phyloP scores from a whole-genome alignment of 2,113 vertebrate species.

The Synodontis membranacea region DNA sequence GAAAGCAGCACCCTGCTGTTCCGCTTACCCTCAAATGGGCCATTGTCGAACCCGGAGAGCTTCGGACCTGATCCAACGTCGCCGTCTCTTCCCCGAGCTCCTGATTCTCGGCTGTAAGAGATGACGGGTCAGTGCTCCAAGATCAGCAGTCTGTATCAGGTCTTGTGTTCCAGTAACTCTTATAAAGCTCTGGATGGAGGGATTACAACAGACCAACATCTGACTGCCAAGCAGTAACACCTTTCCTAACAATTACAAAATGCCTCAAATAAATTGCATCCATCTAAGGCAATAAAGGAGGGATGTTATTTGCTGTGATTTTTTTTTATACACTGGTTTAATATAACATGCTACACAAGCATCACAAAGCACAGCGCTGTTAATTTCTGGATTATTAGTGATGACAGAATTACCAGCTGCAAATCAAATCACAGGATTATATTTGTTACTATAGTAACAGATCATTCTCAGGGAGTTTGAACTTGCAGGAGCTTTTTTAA shows the following conservation, averaged over 20 bases:
- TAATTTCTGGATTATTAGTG: neutral
- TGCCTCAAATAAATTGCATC: neutral
- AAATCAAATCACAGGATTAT: neutral
- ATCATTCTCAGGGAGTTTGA: neutral
- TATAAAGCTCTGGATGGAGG: neutral
- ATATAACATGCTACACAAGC: too few species aligned
- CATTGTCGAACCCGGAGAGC: neutral
- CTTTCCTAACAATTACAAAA: neutral
- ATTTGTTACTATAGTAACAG: neutral
- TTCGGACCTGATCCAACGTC: conserved; percentile 14
- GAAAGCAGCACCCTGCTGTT: neutral
- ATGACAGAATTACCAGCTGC: neutral
- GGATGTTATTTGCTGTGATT: neutral
- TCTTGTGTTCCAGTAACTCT: neutral
- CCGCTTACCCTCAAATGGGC: neutral
- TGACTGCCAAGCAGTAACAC: too few species aligned
- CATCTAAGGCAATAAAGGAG: neutral
- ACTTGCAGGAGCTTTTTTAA: too few species aligned
- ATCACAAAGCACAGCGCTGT: neutral
- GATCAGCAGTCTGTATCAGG: neutral
- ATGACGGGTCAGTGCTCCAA: neutral
- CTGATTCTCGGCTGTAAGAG: neutral
- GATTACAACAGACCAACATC: neutral
- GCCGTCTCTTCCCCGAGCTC: neutral
- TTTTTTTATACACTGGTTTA: too few species aligned